Evolutionary conservation across 2,888 invertebrate genomes (phyloP), one percentile per base, ranked within the genome.

Genomic region (Ectemnius cavifrons): DNA sequence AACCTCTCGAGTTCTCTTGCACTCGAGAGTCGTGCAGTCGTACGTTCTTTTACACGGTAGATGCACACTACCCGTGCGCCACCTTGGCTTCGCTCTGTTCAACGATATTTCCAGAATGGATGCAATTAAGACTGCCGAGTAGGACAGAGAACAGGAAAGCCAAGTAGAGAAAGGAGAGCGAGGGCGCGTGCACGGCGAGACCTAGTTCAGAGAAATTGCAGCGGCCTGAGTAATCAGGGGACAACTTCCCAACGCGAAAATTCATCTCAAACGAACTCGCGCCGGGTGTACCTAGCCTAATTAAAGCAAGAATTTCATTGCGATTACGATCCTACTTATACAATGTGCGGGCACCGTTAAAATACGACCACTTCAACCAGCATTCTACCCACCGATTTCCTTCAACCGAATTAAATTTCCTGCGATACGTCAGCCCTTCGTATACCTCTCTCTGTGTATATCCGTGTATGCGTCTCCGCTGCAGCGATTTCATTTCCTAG

Each of bases 61-160:
- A 37, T 37, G 37, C 37, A 37, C 37, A 37, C 37, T 37, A 67
- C 58, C 69, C 63, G 28, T 62, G 18, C 67, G 58, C n/a, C 68
- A 46, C 46, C 57, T 67, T 65, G 64, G 60, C 61, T 23, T 63
- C 66, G 60, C 70, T 63, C 52, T 73, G 63, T 79, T 81, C 16
- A 72, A 75, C 79, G 71, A 63, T 63, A 67, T 82, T 75, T 68
- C 72, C 63, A 75, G 79, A 82, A 81, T 82, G 73, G 72, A 28
- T 67, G 81, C 82, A 81, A 81, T 81, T 81, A 81, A 81, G 82
- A 81, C 63, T 59, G 64, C 61, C 16, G 65, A 67, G 64, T 57
- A 4, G 37, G 37, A 37, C 37, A 37, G 37, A 63, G 63, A 63
- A 14, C 58, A 60, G 56, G 13, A 52, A 58, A 5, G 56, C 23